phyloP scores from a whole-genome alignment of 1,140 invertebrate species.

The Tetranychus urticae region DNA sequence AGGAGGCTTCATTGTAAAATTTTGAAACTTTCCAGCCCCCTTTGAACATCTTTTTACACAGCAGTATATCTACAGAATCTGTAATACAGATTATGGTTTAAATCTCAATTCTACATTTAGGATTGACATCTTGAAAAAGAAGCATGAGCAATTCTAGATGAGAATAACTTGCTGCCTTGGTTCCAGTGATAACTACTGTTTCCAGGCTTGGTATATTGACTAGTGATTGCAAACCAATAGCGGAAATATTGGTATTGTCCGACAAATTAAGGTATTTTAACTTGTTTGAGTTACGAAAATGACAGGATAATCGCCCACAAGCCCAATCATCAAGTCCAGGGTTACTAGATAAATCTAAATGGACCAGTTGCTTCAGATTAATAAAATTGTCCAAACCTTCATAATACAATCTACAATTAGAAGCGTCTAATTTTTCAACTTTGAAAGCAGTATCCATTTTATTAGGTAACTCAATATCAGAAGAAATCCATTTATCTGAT shows the following conservation, averaged over 20 bases:
- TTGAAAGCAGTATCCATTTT: neutral
- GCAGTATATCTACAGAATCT: no score
- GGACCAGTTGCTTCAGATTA: constrained; percentile 2
- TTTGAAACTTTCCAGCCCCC: no score
- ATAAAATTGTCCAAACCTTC: constrained; percentile 10
- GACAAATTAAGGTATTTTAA: constrained; percentile 4
- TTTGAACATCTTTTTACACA: no score
- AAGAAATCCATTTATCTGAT: constrained; percentile 1
- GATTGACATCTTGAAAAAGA: constrained; percentile 7
- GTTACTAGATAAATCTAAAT: constrained; percentile 5
- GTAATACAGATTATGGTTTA: neutral
- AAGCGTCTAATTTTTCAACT: neutral
- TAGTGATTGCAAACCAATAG: constrained; percentile 3
- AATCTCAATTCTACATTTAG: constrained; percentile 5
- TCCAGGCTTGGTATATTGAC: constrained; percentile 2
- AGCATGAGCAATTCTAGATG: constrained; percentile 5
- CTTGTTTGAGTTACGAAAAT: constrained; percentile 4
- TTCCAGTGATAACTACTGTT: constrained; percentile 4
- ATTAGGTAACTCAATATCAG: neutral
- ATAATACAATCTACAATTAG: neutral
- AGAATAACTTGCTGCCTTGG: constrained; percentile 3
- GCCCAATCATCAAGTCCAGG: constrained; percentile 5
- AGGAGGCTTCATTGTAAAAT: no score
- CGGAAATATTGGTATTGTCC: neutral
- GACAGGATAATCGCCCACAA: constrained; percentile 6